These are phyloP conservation scores for Zaprionus bogoriensis DNA, from an alignment of 2,888 invertebrate species.

Conservation along the genomic window DNA sequence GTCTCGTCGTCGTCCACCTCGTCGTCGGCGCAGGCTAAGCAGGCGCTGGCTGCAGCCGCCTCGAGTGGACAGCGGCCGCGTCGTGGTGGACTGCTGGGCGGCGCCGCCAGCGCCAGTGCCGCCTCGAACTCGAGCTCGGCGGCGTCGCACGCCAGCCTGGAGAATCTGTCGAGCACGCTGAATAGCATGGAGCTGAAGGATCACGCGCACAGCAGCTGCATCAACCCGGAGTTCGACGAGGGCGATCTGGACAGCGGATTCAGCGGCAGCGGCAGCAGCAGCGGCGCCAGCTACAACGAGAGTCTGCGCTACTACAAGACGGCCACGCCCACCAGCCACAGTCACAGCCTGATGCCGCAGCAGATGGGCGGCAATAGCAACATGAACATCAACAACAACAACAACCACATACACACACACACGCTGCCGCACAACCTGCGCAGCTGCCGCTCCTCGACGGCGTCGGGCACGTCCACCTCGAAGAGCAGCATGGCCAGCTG, in stretches of 20 bases:
- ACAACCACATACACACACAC: slow-evolving; percentile 56
- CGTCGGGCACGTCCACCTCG: slow-evolving; percentile 82
- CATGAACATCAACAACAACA: slow-evolving; percentile 27
- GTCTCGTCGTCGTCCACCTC: slow-evolving; percentile 27
- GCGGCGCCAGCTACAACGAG: slow-evolving; percentile 91
- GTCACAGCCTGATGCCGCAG: slow-evolving; percentile 30
- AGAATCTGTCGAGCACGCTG: slow-evolving; percentile 81
- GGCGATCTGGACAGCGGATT: slow-evolving; percentile 91
- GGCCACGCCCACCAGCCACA: slow-evolving; percentile 70
- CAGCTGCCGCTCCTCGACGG: slow-evolving; percentile 82
- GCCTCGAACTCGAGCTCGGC: slow-evolving; percentile 72
- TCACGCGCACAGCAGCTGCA: slow-evolving; percentile 80
- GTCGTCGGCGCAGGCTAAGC: slow-evolving; percentile 37
- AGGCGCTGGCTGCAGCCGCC: too few species aligned
- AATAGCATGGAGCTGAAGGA: slow-evolving; percentile 83
- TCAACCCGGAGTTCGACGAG: slow-evolving; percentile 83
- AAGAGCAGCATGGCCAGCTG: slow-evolving; percentile 83
- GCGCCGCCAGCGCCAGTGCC: slow-evolving; percentile 65
- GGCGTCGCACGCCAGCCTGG: slow-evolving; percentile 80
- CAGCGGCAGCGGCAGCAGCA: slow-evolving; percentile 87
- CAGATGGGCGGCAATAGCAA: slow-evolving; percentile 17
- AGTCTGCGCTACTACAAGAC: slow-evolving; percentile 85
- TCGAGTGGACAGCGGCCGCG: slow-evolving; percentile 63
- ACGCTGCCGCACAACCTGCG: slow-evolving; percentile 81
- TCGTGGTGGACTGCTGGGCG: slow-evolving; percentile 77